phyloP scores from a whole-genome alignment of 2,888 invertebrate species.

The Exocentrus adspersus region DNA sequence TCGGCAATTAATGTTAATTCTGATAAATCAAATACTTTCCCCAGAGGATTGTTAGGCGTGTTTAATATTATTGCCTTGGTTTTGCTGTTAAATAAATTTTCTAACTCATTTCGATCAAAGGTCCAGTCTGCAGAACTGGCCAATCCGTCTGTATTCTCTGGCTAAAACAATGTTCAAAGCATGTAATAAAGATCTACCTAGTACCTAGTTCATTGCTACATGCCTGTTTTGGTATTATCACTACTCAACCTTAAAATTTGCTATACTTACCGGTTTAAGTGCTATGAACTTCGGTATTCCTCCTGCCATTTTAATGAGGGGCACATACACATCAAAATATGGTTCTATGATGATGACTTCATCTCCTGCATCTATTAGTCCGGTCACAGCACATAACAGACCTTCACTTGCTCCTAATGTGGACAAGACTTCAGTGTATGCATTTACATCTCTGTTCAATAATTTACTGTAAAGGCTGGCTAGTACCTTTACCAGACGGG shows the following conservation, averaged over 20 bases:
- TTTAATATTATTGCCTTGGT: conserved; percentile 96
- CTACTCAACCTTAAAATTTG: too few relatives aligned
- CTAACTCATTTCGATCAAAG: conserved; percentile 83
- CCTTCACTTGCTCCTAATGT: conserved; percentile 96
- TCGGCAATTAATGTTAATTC: conserved; percentile 84
- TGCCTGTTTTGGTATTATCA: too few relatives aligned
- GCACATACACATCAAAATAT: conserved; percentile 97
- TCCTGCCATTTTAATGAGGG: conserved; percentile 89
- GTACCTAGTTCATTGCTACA: too few relatives aligned
- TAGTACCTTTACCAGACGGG: conserved; percentile 84
- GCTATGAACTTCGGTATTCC: conserved; percentile 89
- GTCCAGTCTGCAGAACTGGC: conserved; percentile 87
- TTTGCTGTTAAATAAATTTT: conserved; percentile 80
- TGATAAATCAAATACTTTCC: conserved; percentile 81
- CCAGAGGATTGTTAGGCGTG: conserved; percentile 97
- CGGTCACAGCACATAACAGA: conserved; percentile 79
- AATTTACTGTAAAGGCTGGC: conserved; percentile 85
- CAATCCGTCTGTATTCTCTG: conserved; percentile 54
- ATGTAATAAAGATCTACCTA: too few relatives aligned
- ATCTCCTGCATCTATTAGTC: conserved; percentile 83
- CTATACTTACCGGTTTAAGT: conserved; percentile 69
- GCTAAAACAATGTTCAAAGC: conserved; percentile 23
- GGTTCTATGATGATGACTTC: conserved; percentile 98
- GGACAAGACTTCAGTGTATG: conserved; percentile 86
- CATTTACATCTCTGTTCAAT: conserved; percentile 78